Evolutionary conservation across 2,888 invertebrate species (phyloP), one percentile per base, ranked within the genome.

Genomic region (Chironomus tentans): DNA sequence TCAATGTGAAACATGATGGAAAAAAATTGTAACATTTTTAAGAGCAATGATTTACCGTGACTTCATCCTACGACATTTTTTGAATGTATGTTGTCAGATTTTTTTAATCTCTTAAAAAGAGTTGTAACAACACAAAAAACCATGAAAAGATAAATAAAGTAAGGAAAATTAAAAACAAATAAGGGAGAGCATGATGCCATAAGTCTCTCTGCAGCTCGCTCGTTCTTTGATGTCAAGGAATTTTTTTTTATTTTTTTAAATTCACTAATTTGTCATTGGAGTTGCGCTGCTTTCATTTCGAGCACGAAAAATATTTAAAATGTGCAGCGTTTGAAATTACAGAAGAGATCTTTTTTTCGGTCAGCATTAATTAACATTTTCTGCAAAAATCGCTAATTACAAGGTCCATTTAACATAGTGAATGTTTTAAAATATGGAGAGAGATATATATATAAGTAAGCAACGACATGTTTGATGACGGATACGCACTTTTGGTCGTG

Each of bases 181-280:
- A 65, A 65, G 65, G 65, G 65, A 65, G 65, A 65, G 18, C 38
- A 38, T 38, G 38, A 38, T 38, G 38, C 38, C 38, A 38, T 38
- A 38, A 38, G 38, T 38, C 38, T 38, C 10, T 22, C 13, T 24
- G 24, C 12, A 65, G 24, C 65, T 22, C 24, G 12, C n/a, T 12
- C n/a, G 21, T 18, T 21, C 72, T 72, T 72, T 72, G 72, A 72
- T 72, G 72, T 72, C 72, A 61, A 61, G 72, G 72, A 28, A 62
- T 21, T 62, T 21, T n/a, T n/a, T 28, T 61, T 62, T 4, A 56
- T 56, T 15, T 56, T 18, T 56, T 38, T 38, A 38, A 70, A 70
- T 46, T 70, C 70, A 62, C 62, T 62, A 72, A 72, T 72, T 72
- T 72, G 72, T 72, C 72, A 72, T 70, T 70, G 70, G 38, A 38